Evolutionary conservation across 2,888 invertebrate genomes (phyloP), one percentile per base, ranked within the genome.

Genomic region (Rhyacophila evoluta): DNA sequence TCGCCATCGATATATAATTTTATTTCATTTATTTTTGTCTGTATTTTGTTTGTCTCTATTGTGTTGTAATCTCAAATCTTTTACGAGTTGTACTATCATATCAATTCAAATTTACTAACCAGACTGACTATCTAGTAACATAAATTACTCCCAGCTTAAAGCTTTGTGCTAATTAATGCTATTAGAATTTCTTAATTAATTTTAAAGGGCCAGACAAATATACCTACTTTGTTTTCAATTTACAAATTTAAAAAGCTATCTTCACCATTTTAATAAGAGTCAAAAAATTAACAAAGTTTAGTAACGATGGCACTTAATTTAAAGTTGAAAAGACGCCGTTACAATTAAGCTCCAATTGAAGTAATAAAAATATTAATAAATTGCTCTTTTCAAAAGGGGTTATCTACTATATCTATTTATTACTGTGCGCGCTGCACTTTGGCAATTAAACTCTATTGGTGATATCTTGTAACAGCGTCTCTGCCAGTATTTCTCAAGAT

Each of bases 311-410:
- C 25, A 55, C 55, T 55, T 19, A 55, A 55, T 55, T 19, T 55
- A 55, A 55, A 55, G 25, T 55, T 55, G n/a, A 19, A 55, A 55
- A 55, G 55, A 10, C 55, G 25, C 55, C 25, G 55, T 55, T 55
- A 55, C 55, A 55, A 25, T 55, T 55, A 55, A 55, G 55, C 10
- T 12, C 8, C 55, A 55, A 55, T 55, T 25, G 55, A 55, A 25
- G 55, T 55, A 25, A 55, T 55, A 55, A 55, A 55, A 55, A 55
- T 19, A 19, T 19, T 55, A 8, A 55, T 10, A 19, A 55, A 55
- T 19, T 19, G 55, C 25, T 10, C 25, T 55, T 5, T 55, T 55
- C 55, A 19, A 55, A 55, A 55, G 55, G 55, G 55, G 55, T 55
- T 19, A 55, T 55, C 55, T 55, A 55, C 25, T 8, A 55, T 19